Percentiles rank a stretch among this genome's conserved stretches.
phyloP scores from a whole-genome alignment of 2,797 vertebrate species.

The Diplodus puntazzo region DNA sequence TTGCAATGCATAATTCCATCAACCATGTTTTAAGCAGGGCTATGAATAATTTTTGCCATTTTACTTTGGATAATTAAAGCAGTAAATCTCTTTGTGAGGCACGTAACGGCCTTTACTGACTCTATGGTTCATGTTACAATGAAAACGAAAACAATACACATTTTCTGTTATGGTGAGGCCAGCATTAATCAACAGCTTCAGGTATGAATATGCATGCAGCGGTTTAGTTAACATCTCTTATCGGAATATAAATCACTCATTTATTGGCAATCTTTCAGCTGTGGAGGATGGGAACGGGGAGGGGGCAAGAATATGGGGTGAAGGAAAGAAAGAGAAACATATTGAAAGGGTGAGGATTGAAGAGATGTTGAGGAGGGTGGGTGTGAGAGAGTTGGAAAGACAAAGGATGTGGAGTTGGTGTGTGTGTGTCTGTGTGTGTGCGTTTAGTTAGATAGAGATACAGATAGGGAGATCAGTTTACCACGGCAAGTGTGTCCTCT shows the following conservation, averaged over 20 bases:
- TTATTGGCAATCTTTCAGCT: constrained; percentile 83
- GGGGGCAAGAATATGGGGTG: constrained; percentile 47
- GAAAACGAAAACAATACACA: constrained; percentile 78
- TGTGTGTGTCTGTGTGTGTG: constrained; percentile 40
- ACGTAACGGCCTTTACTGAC: constrained; percentile 74
- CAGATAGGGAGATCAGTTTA: constrained; percentile 79
- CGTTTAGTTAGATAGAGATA: constrained; percentile 62
- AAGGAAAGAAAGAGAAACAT: constrained; percentile 69
- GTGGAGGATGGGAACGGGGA: constrained; percentile 62
- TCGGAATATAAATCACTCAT: constrained; percentile 84
- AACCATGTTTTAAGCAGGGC: constrained; percentile 84
- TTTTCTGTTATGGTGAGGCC: constrained; percentile 76
- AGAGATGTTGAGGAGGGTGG: constrained; percentile 64
- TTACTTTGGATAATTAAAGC: constrained; percentile 87
- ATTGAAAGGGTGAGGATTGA: constrained; percentile 75
- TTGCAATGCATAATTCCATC: constrained; percentile 86
- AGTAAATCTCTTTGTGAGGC: constrained; percentile 85
- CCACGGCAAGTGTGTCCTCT: constrained; percentile 80
- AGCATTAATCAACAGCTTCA: constrained; percentile 79
- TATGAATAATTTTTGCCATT: constrained; percentile 85
- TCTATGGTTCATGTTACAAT: constrained; percentile 74
- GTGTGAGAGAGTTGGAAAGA: constrained; percentile 75
- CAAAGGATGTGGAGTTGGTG: constrained; percentile 72
- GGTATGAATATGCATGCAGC: constrained; percentile 83
- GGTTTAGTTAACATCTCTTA: constrained; percentile 84